Evolutionary conservation across 2,888 invertebrate genomes (phyloP).

Genomic region (Harpalus rubripes): DNA sequence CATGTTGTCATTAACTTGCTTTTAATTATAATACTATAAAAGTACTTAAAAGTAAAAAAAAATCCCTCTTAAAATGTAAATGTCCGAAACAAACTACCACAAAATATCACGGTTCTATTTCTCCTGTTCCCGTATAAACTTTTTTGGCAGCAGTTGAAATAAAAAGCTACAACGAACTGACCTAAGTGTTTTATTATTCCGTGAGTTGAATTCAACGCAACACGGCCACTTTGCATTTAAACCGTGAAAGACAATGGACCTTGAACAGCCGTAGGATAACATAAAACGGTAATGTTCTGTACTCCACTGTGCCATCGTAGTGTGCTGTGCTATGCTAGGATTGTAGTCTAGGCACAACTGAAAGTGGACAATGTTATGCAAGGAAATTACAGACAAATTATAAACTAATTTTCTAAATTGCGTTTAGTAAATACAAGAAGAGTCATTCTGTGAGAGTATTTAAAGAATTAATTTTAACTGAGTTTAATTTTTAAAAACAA

Average conservation of each 20-base stretch:
- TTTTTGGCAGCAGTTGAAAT: constrained; percentile 21
- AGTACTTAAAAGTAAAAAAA: not conserved
- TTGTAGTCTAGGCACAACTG: not conserved
- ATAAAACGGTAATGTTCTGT: constrained; percentile 24
- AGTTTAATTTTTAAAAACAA: not conserved
- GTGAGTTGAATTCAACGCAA: constrained; percentile 48
- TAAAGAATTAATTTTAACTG: constrained; percentile 5
- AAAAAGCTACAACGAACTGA: constrained; percentile 42
- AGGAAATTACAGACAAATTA: constrained; percentile 35
- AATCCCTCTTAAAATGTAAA: not conserved
- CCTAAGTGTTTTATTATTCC: constrained; percentile 57
- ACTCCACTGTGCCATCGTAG: not conserved
- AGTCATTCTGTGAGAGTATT: constrained; percentile 8
- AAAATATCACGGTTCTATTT: not conserved
- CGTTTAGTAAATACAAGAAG: constrained; percentile 16
- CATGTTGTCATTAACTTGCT: too few relatives aligned
- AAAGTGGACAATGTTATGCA: constrained; percentile 32
- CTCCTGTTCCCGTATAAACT: not conserved
- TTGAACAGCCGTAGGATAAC: constrained; percentile 7
- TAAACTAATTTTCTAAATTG: constrained; percentile 32
- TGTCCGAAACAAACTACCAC: not conserved
- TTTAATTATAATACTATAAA: too few relatives aligned
- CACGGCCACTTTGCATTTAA: constrained; percentile 38
- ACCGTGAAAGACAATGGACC: constrained; percentile 39
- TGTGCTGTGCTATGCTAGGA: constrained; percentile 16